These are phyloP conservation scores for Coremacera marginata DNA, from an alignment of 2,888 invertebrate species.

Conservation along the genomic window DNA sequence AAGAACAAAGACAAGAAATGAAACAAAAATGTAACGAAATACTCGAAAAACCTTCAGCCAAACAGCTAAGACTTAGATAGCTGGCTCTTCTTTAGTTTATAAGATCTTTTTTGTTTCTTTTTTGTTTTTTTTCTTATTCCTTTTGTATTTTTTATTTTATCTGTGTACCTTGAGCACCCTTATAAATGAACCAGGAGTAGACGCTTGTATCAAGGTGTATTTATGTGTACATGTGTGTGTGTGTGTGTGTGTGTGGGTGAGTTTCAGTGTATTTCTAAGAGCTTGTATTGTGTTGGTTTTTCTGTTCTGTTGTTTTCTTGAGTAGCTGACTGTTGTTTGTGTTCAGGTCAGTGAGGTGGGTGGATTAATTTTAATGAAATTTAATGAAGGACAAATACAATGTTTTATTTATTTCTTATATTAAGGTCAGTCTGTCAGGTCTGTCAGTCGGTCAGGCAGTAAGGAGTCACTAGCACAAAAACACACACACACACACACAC, in stretches of 20 bases:
- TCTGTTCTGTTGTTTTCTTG: neutral
- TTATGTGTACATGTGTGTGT: constrained; percentile 1
- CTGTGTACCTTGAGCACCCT: neutral
- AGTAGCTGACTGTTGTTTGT: neutral
- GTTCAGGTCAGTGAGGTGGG: constrained; percentile 12
- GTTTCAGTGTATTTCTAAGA: constrained; percentile 39
- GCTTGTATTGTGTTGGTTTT: constrained; percentile 30
- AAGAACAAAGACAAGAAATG: neutral
- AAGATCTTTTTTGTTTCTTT: neutral
- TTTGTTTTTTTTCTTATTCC: neutral
- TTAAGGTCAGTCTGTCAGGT: constrained; percentile 49
- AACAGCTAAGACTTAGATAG: neutral
- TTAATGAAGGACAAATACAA: constrained; percentile 51
- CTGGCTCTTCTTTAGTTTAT: neutral
- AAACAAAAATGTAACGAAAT: neutral
- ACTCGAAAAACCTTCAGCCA: neutral
- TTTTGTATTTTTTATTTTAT: neutral
- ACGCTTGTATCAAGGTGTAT: constrained; percentile 13
- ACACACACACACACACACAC: constrained; percentile 8
- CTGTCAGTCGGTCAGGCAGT: constrained; percentile 34
- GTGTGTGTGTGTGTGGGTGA: constrained; percentile 9
- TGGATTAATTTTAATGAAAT: constrained; percentile 54
- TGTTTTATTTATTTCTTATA: constrained; percentile 51
- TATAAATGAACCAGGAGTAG: constrained; percentile 5
- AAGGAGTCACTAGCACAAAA: constrained; percentile 2